Percentiles rank a stretch among this genome's conserved stretches.
Evolutionary conservation across 2,888 invertebrate species (phyloP).

Genomic region (Drosophila infuscata): DNA sequence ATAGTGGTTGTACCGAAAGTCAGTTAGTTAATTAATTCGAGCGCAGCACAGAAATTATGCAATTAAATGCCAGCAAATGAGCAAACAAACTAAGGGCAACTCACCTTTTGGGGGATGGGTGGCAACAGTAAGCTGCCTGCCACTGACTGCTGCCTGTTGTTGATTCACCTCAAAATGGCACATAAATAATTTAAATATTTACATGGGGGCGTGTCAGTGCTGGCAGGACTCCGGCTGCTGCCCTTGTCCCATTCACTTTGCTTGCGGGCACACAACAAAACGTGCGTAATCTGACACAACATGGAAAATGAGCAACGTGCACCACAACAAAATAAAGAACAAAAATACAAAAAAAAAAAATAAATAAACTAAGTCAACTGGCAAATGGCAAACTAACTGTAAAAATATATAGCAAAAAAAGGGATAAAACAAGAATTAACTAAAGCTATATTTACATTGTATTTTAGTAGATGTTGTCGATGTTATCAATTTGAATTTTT

Average conservation of each 20-base stretch:
- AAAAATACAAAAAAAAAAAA: neutral
- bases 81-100: conserved; percentile 61
- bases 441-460: neutral
- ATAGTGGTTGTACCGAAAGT: conserved; percentile 6
- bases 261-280: conserved; percentile 40
- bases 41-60: conserved; percentile 67
- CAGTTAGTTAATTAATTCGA: conserved; percentile 53
- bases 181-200: conserved; percentile 80
- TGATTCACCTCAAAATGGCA: conserved; percentile 69
- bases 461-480: too few species aligned
- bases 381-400: conserved; percentile 6
- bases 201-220: conserved; percentile 39
- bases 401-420: neutral
- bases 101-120: conserved; percentile 16
- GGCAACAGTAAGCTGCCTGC: neutral
- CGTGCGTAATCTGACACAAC: conserved; percentile 60
- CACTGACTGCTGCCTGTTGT: conserved; percentile 52
- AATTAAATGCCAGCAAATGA: conserved; percentile 73
- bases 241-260: conserved; percentile 5
- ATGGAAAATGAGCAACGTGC: conserved; percentile 27
- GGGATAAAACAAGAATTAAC: conserved; percentile 1
- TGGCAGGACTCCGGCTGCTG: conserved; percentile 20
- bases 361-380: neutral
- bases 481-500: too few species aligned
- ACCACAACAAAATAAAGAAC: conserved; percentile 4